Conservation (phyloP, 2,113 vertebrate species). For the Chlorodrepanis virens region DNA sequence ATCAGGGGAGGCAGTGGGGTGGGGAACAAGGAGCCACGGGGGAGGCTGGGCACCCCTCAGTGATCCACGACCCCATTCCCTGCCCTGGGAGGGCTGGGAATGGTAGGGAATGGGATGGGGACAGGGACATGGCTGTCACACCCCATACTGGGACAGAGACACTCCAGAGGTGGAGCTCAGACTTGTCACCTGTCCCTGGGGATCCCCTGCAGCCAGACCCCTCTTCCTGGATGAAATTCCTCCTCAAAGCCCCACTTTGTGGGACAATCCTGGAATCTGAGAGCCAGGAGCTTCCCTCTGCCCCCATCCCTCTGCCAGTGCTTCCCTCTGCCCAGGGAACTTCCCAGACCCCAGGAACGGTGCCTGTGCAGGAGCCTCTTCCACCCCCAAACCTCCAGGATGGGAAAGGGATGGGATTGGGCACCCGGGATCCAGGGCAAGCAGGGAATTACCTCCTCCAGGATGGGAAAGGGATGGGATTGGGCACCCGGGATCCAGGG, state of each 20-base stretch:
- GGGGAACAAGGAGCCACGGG: neutral
- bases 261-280: neutral
- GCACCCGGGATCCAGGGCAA: fast-evolving
- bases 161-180: neutral
- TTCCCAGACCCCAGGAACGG: neutral
- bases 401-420: neutral
- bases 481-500: fast-evolving
- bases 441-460: neutral
- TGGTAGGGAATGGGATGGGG: neutral
- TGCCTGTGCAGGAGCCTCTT: fast-evolving
- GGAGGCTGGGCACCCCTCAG: neutral
- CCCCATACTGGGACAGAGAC: neutral
- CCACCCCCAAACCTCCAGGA: neutral
- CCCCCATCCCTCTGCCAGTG: no score
- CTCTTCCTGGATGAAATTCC: neutral
- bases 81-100: neutral
- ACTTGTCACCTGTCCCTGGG: neutral
- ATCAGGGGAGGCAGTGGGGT: neutral
- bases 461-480: neutral
- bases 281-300: neutral
- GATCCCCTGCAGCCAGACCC: neutral
- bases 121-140: neutral
- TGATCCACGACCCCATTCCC: neutral
- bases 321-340: neutral
- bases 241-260: no score